Evolutionary conservation across 1,140 invertebrate species (phyloP).

Genomic region (Aplysia californica): DNA sequence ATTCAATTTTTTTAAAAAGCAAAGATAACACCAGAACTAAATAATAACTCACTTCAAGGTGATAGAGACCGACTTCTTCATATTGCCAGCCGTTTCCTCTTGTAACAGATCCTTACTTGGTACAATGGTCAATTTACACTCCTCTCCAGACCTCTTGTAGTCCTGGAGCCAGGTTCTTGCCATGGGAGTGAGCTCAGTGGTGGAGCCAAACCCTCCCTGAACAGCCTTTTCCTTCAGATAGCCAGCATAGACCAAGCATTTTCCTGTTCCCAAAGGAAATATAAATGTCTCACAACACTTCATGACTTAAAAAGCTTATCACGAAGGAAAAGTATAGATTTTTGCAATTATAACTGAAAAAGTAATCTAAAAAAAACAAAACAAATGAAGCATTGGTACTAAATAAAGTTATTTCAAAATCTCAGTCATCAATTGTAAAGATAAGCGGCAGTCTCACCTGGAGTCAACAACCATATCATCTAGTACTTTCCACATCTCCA

Average conservation of each 20-base stretch:
- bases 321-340: no score
- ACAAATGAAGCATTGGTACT: neutral
- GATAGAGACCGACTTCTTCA: neutral
- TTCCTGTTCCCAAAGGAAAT: slow-evolving; percentile 47
- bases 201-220: slow-evolving; percentile 53
- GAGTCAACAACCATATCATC: no score
- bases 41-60: slow-evolving; percentile 4
- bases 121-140: slow-evolving; percentile 19
- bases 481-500: no score
- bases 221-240: slow-evolving; percentile 56
- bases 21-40: no score
- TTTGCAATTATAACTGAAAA: no score
- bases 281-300: neutral
- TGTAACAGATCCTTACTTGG: slow-evolving; percentile 29
- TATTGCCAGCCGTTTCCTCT: slow-evolving; percentile 18
- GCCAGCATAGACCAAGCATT: slow-evolving; percentile 61
- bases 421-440: neutral
- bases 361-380: no score
- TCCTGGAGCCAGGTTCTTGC: slow-evolving; percentile 44
- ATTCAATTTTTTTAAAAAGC: no score
- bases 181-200: slow-evolving; percentile 57
- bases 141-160: neutral
- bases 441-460: no score
- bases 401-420: neutral
- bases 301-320: no score